These are phyloP conservation scores for Rhea americana DNA, from an alignment of 2,113 vertebrate species.

Conservation along the genomic window DNA sequence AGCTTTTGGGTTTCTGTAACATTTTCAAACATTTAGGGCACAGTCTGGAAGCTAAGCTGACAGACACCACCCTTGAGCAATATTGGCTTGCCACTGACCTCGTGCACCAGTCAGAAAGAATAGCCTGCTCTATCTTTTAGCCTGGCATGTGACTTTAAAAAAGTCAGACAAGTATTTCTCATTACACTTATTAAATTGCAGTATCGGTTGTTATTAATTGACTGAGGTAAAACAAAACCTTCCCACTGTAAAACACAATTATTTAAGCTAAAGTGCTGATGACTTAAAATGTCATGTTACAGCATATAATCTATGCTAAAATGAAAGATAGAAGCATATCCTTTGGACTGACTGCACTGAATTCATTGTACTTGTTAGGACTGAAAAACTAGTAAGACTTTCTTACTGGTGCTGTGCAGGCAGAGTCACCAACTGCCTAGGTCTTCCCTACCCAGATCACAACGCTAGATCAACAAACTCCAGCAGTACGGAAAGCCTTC, in stretches of 20 bases:
- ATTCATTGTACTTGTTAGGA: neutral
- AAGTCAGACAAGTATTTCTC: constrained; percentile 62
- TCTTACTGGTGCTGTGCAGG: neutral
- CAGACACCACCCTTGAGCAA: constrained; percentile 23
- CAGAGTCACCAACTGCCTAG: neutral
- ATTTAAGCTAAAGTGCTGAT: constrained; percentile 67
- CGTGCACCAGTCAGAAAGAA: constrained; percentile 8
- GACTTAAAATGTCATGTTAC: constrained; percentile 51
- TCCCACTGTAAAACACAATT: constrained; percentile 53
- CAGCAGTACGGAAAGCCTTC: neutral
- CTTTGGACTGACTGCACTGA: neutral
- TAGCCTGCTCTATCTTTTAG: constrained; percentile 30
- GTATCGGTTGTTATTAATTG: constrained; percentile 61
- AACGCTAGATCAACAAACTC: neutral
- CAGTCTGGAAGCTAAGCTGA: neutral
- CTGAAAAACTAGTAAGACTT: neutral
- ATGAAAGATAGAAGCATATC: constrained; percentile 35
- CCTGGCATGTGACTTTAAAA: constrained; percentile 60
- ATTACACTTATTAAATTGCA: constrained; percentile 70
- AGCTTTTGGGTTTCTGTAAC: neutral
- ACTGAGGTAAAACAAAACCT: constrained; percentile 58
- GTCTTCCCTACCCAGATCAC: neutral
- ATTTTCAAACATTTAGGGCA: constrained; percentile 7
- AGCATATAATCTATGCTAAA: constrained; percentile 44
- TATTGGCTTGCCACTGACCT: constrained; percentile 8